These are phyloP conservation scores for Medauroidea extradentata DNA, from an alignment of 1,140 invertebrate species.

Conservation along the genomic window DNA sequence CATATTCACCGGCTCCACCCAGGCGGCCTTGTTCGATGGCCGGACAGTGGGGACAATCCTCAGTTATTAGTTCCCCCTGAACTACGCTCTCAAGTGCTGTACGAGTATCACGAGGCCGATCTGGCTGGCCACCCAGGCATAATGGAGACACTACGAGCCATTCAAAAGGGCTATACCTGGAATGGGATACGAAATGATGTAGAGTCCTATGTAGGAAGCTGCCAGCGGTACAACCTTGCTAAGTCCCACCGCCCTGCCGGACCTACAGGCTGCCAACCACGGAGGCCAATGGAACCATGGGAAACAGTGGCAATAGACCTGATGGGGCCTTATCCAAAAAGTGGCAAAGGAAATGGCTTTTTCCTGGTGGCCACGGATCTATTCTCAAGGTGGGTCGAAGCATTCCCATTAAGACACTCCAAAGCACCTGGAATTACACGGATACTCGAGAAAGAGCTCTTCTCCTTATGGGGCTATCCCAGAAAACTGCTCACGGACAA, in stretches of 20 bases:
- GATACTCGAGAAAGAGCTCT: slow-evolving; percentile 22
- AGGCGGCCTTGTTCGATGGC: neutral
- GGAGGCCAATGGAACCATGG: slow-evolving; percentile 11
- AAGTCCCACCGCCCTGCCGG: slow-evolving; percentile 10
- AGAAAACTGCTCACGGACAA: slow-evolving; percentile 27
- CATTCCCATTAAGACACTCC: slow-evolving; percentile 19
- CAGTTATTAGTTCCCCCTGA: slow-evolving; percentile 11
- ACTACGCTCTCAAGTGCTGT: slow-evolving; percentile 1
- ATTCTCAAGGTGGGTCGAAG: slow-evolving; percentile 26
- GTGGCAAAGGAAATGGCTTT: slow-evolving; percentile 11
- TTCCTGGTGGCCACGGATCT: slow-evolving; percentile 24
- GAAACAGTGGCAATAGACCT: slow-evolving; percentile 20
- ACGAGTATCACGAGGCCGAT: slow-evolving; percentile 17
- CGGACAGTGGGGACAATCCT: neutral
- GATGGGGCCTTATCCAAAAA: slow-evolving; percentile 24
- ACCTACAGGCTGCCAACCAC: neutral
- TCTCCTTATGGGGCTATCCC: slow-evolving; percentile 28
- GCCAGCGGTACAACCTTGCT: neutral
- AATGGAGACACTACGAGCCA: slow-evolving; percentile 20
- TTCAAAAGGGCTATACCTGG: slow-evolving; percentile 17
- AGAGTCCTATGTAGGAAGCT: slow-evolving; percentile 2
- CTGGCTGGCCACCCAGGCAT: slow-evolving; percentile 22
- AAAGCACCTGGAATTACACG: slow-evolving; percentile 14
- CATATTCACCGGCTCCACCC: neutral
- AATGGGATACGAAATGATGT: neutral